These are phyloP conservation scores for Polietes domitor DNA, from an alignment of 2,888 invertebrate genomes.

Conservation along the genomic window DNA sequence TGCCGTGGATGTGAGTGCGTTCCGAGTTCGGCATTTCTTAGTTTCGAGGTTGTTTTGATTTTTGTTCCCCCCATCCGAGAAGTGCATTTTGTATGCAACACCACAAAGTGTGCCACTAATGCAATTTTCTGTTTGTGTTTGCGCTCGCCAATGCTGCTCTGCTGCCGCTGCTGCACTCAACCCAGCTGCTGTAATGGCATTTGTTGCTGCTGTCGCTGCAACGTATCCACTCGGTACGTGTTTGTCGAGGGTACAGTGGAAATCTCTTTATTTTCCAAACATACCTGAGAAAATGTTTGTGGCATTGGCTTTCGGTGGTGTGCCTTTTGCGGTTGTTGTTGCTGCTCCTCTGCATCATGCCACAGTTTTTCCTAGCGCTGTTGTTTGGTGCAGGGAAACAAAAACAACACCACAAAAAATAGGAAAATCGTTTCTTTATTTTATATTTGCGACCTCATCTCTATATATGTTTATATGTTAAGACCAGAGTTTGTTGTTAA, in stretches of 20 bases:
- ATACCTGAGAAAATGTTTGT: slow-evolving; percentile 57
- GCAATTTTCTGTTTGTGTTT: slow-evolving; percentile 54
- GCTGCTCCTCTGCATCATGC: background rate
- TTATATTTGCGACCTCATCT: slow-evolving; percentile 54
- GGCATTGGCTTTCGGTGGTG: slow-evolving; percentile 37
- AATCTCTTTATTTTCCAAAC: slow-evolving; percentile 45
- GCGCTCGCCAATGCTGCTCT: slow-evolving; percentile 53
- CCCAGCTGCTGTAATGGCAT: slow-evolving; percentile 25
- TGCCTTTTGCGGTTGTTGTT: background rate
- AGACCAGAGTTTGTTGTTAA: slow-evolving; percentile 33
- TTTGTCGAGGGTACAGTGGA: slow-evolving; percentile 42
- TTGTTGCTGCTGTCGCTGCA: slow-evolving; percentile 11
- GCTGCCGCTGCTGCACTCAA: slow-evolving; percentile 24
- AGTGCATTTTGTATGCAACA: slow-evolving; percentile 59
- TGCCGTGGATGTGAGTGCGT: slow-evolving; percentile 14
- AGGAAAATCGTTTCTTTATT: slow-evolving; percentile 40
- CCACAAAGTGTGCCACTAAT: slow-evolving; percentile 66
- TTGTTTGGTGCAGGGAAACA: background rate
- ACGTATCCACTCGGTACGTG: slow-evolving; percentile 45
- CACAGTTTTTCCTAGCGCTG: slow-evolving; percentile 34
- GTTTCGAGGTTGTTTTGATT: slow-evolving; percentile 13
- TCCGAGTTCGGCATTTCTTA: slow-evolving; percentile 7
- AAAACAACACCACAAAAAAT: background rate
- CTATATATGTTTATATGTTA: slow-evolving; percentile 45
- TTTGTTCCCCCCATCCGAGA: slow-evolving; percentile 2